Evolutionary conservation across 92 coral and sea anemone species (phyloP).

Genomic region (Palythoa grandis): DNA sequence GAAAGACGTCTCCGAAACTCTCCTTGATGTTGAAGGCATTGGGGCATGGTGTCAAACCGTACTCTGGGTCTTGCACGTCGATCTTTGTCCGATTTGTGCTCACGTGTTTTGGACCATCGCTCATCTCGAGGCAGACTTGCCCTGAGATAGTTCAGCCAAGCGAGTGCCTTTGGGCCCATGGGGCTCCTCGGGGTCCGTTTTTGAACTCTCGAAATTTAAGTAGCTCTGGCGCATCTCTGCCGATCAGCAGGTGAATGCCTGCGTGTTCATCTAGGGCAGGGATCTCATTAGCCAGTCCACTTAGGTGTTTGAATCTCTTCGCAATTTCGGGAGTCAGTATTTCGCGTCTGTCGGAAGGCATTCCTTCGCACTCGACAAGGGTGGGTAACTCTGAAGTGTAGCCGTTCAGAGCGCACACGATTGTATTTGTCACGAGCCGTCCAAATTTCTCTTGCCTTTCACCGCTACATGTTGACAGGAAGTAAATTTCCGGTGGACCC

Average conservation of each 20-base stretch:
- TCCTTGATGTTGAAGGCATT: conserved; percentile 37
- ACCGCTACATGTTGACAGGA: too few relatives aligned
- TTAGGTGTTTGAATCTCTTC: conserved; percentile 46
- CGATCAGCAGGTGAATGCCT: conserved; percentile 46
- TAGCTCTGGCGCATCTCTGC: conserved; percentile 58
- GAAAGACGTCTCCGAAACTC: conserved; percentile 41
- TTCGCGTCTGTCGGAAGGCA: conserved; percentile 44
- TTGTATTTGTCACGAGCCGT: conserved; percentile 26
- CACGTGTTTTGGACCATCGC: conserved; percentile 15
- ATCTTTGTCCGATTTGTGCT: conserved; percentile 16
- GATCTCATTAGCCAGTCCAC: conserved; percentile 45
- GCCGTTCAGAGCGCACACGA: conserved; percentile 27
- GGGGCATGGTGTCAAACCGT: conserved; percentile 26
- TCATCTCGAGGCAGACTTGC: conserved; percentile 36
- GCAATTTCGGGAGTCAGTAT: conserved; percentile 52
- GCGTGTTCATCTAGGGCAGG: conserved; percentile 49
- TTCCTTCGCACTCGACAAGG: conserved; percentile 48
- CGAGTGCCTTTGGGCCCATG: conserved; percentile 55
- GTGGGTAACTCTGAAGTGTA: conserved; percentile 34
- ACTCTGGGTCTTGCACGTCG: not conserved
- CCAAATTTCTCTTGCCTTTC: too few relatives aligned
- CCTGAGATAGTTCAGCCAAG: conserved; percentile 51
- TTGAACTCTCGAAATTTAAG: conserved; percentile 52
- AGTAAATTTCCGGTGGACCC: too few relatives aligned
- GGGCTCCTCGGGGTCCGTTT: conserved; percentile 61